These are phyloP conservation scores for Pherbina coryleti DNA, from an alignment of 2,888 invertebrate species.

Conservation along the genomic window DNA sequence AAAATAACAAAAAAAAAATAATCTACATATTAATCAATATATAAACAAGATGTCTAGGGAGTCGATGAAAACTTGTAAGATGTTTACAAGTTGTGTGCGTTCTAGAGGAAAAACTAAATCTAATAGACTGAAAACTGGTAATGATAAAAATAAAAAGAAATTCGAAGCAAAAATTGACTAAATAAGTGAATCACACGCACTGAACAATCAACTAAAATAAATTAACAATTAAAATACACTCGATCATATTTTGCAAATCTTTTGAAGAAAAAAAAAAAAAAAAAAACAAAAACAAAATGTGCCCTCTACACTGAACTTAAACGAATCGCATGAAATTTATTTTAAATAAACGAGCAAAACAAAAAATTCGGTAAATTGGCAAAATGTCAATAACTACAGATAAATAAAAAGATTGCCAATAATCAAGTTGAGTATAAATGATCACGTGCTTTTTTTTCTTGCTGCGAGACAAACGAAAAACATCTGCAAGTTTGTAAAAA, in stretches of 20 bases:
- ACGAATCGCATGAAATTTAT: neutral
- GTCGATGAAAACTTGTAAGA: slow-evolving; percentile 47
- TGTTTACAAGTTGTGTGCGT: slow-evolving; percentile 52
- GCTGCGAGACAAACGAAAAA: neutral
- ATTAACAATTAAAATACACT: slow-evolving; percentile 11
- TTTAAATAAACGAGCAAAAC: slow-evolving; percentile 4
- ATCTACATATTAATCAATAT: neutral
- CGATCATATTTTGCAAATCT: slow-evolving; percentile 9
- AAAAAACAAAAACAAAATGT: neutral
- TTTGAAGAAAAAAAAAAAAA: too few relatives aligned
- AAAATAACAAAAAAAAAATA: neutral
- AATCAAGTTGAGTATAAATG: neutral
- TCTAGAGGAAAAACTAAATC: slow-evolving; percentile 31
- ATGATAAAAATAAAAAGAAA: neutral
- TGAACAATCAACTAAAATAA: neutral
- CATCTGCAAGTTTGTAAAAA: slow-evolving; percentile 15
- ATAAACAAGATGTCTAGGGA: slow-evolving; percentile 40
- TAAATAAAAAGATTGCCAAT: neutral
- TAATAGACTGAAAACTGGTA: slow-evolving; percentile 32
- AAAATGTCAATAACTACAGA: slow-evolving; percentile 6
- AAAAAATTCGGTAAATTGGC: slow-evolving; percentile 24
- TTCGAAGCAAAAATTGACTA: neutral
- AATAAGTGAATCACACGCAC: neutral
- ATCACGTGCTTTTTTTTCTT: slow-evolving; percentile 1
- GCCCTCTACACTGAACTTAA: slow-evolving; percentile 1